phyloP scores from a whole-genome alignment of 2,113 vertebrate species.

The Formicarius rufipectus region DNA sequence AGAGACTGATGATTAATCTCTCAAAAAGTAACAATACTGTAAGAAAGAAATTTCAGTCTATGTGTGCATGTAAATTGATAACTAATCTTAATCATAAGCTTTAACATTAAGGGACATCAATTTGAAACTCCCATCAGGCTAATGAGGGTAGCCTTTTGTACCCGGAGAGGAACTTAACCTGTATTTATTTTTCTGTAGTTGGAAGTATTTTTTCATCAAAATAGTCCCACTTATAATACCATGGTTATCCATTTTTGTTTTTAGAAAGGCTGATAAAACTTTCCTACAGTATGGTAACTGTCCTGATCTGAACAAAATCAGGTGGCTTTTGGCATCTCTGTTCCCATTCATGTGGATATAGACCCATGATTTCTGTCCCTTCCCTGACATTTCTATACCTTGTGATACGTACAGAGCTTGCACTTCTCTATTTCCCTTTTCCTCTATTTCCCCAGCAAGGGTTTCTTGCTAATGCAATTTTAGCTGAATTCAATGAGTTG shows the following conservation, averaged over 20 bases:
- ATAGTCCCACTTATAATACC: background rate
- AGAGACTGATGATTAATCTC: background rate
- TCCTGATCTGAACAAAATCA: background rate
- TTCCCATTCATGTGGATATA: background rate
- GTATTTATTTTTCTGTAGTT: background rate
- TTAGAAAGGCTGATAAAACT: background rate
- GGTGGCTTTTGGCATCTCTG: background rate
- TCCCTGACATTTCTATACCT: background rate
- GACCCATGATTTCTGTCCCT: background rate
- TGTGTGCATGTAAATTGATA: background rate
- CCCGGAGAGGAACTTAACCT: background rate
- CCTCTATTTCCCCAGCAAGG: background rate
- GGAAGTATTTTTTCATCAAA: background rate
- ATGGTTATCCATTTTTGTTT: background rate
- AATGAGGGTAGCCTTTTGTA: background rate
- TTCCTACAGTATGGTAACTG: background rate
- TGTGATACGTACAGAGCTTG: background rate
- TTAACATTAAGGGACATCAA: background rate
- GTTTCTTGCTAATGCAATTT: background rate
- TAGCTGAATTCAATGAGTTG: background rate
- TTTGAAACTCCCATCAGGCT: background rate
- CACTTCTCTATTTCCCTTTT: background rate
- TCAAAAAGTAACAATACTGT: background rate
- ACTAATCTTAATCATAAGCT: background rate
- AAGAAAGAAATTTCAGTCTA: background rate